These are phyloP conservation scores for Nannoperca australis DNA, from an alignment of 2,797 vertebrate genomes.

Conservation along the genomic window DNA sequence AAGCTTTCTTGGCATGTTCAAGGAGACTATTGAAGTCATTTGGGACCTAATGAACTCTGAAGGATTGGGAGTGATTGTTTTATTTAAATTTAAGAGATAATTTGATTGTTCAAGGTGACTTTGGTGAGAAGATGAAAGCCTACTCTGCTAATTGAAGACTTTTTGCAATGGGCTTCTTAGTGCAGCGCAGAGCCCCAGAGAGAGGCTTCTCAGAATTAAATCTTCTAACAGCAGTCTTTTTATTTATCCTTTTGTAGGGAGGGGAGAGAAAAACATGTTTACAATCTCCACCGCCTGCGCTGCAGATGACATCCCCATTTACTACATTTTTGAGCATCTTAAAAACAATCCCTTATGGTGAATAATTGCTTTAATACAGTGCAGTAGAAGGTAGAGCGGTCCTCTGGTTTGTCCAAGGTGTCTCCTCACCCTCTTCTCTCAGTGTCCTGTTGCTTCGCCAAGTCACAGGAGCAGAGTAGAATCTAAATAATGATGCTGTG, in stretches of 20 bases:
- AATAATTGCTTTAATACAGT: constrained; percentile 74
- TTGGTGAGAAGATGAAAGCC: constrained; percentile 74
- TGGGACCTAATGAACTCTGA: constrained; percentile 66
- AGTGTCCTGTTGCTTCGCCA: constrained; percentile 46
- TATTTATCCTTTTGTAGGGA: constrained; percentile 71
- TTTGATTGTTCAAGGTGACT: constrained; percentile 83
- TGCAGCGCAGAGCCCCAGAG: constrained; percentile 53
- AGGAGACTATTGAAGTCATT: constrained; percentile 45
- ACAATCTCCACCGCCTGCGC: constrained; percentile 59
- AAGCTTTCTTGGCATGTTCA: constrained; percentile 10
- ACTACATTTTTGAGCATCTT: constrained; percentile 50
- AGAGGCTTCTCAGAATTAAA: constrained; percentile 73
- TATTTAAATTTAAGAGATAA: constrained; percentile 73
- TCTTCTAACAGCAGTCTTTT: constrained; percentile 73
- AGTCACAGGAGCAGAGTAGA: constrained; percentile 55
- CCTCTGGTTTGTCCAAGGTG: constrained; percentile 67
- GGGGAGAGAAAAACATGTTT: constrained; percentile 76
- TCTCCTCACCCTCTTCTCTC: constrained; percentile 53
- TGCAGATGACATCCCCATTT: constrained; percentile 57
- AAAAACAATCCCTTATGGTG: constrained; percentile 68
- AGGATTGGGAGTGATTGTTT: constrained; percentile 73
- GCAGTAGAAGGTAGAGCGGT: constrained; percentile 55
- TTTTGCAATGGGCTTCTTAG: constrained; percentile 60
- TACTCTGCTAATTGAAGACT: constrained; percentile 75
- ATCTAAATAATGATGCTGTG: constrained; percentile 69